phyloP scores from a whole-genome alignment of 2,888 invertebrate species.

The Bedellia somnulentella region DNA sequence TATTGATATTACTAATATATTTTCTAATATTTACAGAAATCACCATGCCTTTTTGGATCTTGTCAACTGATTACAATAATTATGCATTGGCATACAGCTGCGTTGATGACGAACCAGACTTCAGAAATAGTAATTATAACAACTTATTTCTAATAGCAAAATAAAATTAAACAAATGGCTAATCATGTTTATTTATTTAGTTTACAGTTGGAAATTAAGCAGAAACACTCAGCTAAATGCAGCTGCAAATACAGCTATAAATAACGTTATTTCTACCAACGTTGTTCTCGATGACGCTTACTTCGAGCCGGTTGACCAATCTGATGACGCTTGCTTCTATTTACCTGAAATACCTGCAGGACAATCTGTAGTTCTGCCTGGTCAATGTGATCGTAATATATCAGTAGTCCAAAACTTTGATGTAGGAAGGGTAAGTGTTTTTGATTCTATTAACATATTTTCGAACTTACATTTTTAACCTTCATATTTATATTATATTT shows the following conservation, averaged over 20 bases:
- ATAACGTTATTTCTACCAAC: slow-evolving; percentile 17
- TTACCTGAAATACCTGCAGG: slow-evolving; percentile 27
- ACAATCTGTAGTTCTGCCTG: slow-evolving; percentile 25
- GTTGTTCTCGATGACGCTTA: slow-evolving; percentile 24
- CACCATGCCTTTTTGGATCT: slow-evolving; percentile 21
- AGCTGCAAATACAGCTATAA: slow-evolving; percentile 17
- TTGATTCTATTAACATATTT: neutral
- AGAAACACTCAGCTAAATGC: slow-evolving; percentile 18
- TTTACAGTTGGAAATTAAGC: slow-evolving; percentile 46
- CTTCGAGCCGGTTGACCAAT: slow-evolving; percentile 27
- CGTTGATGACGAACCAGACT: slow-evolving; percentile 18
- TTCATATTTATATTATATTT: no score
- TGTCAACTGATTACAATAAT: slow-evolving; percentile 19
- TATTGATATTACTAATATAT: no score
- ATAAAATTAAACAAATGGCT: neutral
- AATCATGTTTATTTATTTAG: slow-evolving; percentile 15
- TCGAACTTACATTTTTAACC: no score
- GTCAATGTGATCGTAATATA: slow-evolving; percentile 30
- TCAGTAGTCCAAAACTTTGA: slow-evolving; percentile 24
- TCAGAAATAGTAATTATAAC: slow-evolving; percentile 25
- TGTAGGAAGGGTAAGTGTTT: slow-evolving; percentile 19
- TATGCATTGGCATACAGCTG: slow-evolving; percentile 25
- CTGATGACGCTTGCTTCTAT: slow-evolving; percentile 29
- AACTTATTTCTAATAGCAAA: neutral
- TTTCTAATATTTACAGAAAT: slow-evolving; percentile 13